phyloP scores from a whole-genome alignment of 2,888 invertebrate genomes.

The Tipula lateralis region DNA sequence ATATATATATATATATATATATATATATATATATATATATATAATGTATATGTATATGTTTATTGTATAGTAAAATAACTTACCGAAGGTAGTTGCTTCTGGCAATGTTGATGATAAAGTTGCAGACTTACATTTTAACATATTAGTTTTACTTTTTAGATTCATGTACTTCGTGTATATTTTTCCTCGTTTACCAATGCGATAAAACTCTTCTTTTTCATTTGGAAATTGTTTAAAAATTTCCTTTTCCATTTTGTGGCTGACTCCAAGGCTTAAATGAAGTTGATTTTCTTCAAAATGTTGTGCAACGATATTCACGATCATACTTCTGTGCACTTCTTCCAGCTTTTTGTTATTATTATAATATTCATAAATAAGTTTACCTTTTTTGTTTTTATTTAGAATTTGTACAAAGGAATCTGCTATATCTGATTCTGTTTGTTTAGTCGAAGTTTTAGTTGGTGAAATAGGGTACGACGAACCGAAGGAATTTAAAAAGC shows the following conservation, averaged over 20 bases:
- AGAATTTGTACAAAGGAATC: constrained; percentile 26
- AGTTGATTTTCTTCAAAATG: constrained; percentile 35
- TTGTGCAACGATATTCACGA: constrained; percentile 33
- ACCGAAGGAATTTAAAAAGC: neutral
- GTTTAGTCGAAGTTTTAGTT: neutral
- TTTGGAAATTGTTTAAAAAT: constrained; percentile 31
- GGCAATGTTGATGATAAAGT: too few relatives aligned
- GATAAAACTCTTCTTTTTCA: constrained; percentile 3
- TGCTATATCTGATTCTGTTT: neutral
- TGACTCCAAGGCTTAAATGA: constrained; percentile 33
- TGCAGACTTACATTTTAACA: too few relatives aligned
- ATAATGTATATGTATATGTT: too few relatives aligned
- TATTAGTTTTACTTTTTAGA: neutral
- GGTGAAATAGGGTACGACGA: neutral
- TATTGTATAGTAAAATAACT: too few relatives aligned
- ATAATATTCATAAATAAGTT: constrained; percentile 35
- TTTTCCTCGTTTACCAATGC: constrained; percentile 7
- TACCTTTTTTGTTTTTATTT: constrained; percentile 32
- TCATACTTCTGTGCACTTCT: constrained; percentile 35
- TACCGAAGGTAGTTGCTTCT: too few relatives aligned
- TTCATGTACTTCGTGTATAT: constrained; percentile 20
- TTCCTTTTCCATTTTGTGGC: constrained; percentile 36
- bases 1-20: too few relatives aligned
- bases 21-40: too few relatives aligned
- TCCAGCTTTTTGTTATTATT: constrained; percentile 35